phyloP scores from a whole-genome alignment of 1,140 invertebrate genomes.

The Spodoptera litura region DNA sequence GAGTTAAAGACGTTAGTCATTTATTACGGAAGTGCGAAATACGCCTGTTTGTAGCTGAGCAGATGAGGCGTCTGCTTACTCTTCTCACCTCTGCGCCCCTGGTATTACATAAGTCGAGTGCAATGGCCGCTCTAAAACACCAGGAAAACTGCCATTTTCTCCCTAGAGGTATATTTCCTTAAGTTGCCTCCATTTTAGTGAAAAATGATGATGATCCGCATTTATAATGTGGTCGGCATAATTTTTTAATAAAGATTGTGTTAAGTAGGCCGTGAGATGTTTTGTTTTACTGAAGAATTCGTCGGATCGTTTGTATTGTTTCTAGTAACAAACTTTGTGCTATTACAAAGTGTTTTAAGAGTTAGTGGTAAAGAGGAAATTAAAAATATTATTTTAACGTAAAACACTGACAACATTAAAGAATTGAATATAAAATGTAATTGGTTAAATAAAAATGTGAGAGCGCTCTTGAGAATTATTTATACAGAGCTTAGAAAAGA shows the following conservation, averaged over 20 bases:
- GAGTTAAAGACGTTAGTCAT: constrained; percentile 61
- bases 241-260: constrained; percentile 49
- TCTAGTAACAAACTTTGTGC: constrained; percentile 4
- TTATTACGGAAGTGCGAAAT: constrained; percentile 54
- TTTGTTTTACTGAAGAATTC: constrained; percentile 19
- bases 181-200: constrained; percentile 56
- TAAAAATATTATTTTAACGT: no score
- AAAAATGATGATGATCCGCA: constrained; percentile 59
- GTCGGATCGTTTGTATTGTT: constrained; percentile 4
- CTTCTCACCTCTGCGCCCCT: constrained; percentile 79
- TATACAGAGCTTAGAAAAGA: constrained; percentile 20
- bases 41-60: constrained; percentile 50
- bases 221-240: constrained; percentile 53
- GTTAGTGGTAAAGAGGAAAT: not conserved
- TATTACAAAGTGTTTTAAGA: constrained; percentile 10
- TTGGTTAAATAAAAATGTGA: not conserved
- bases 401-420: no score
- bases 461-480: constrained; percentile 3
- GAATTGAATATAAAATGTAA: no score
- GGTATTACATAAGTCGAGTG: constrained; percentile 82
- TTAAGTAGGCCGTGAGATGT: constrained; percentile 26
- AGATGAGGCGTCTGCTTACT: constrained; percentile 63
- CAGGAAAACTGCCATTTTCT: constrained; percentile 61
- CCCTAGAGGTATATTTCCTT: constrained; percentile 60
- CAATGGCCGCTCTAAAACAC: constrained; percentile 80